Evolutionary conservation across 92 coral and sea anemone genomes (phyloP), one percentile per base, ranked within the genome.

Genomic region (Hydrozoanthus gracilis): DNA sequence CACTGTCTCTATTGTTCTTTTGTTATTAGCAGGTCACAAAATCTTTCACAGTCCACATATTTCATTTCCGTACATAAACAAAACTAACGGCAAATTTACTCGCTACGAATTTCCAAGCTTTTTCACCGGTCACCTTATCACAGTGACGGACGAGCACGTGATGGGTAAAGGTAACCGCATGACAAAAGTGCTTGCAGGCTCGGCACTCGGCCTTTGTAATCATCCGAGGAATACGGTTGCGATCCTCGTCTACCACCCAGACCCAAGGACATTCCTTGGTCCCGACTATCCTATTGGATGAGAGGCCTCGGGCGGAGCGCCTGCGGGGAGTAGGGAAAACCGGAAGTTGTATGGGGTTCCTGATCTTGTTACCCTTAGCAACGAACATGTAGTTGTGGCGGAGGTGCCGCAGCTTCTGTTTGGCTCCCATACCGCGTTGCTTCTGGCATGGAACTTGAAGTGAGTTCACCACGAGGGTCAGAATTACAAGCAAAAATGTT

Each of bases 151-250:
- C 55, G 78, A 79, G 90, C 15, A 74, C 73, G 27, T 55, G 78
- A 56, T 87, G 89, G 5, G 73, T 68, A 45, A 51, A 78, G 13
- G 44, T 3, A 16, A 87, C 89, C 76, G 89, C 77, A 51, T 61
- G 89, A 54, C 89, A 87, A 18, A 27, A 78, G 66, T 66, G 85
- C 17, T 15, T 27, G 75, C 89, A 87, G 83, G 62, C 61, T 67
- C 84, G 89, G 67, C 89, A 87, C 13, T 77, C 89, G 8, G 89
- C 89, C 44, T 87, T 78, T 51, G 89, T 51, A 51, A 87, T 73
- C 44, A 44, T 73, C 46, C 89, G 89, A 15, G 89, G 89, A 64
- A 78, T 47, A 51, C 79, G 86, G 68, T 87, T 51, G 68, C 67
- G 84, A 52, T 78, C 75, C 66, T 61, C 85, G 8, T 87, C 89